Evolutionary conservation across 1,140 invertebrate species (phyloP).

Genomic region (Nasonia longicornis): DNA sequence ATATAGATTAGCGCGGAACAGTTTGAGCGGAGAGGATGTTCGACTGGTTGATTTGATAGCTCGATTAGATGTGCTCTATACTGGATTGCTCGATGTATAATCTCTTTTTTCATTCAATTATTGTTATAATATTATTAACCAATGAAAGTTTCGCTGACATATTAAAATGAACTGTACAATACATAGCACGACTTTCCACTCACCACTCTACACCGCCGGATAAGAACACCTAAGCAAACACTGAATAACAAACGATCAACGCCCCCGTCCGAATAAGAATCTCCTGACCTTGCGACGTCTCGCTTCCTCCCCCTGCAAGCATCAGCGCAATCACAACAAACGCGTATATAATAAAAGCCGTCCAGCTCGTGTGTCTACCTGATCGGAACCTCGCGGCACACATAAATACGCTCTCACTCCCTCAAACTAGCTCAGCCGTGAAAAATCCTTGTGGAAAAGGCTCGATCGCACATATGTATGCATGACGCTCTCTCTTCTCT

Average conservation of each 20-base stretch:
- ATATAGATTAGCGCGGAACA: neutral
- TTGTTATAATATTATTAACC: too few relatives aligned
- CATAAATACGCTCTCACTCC: neutral
- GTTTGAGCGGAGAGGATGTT: neutral
- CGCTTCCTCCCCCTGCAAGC: too few relatives aligned
- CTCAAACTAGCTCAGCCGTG: constrained; percentile 20
- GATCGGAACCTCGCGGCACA: neutral
- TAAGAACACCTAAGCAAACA: too few relatives aligned
- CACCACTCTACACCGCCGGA: too few relatives aligned
- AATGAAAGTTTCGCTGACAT: too few relatives aligned
- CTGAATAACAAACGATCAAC: too few relatives aligned
- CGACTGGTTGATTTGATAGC: neutral
- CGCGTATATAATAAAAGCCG: neutral
- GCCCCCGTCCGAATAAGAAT: neutral
- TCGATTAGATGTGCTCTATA: too few relatives aligned
- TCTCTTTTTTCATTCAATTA: too few relatives aligned
- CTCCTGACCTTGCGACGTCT: neutral
- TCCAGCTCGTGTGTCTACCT: neutral
- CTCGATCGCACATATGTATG: constrained; percentile 3
- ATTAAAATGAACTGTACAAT: too few relatives aligned
- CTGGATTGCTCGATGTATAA: too few relatives aligned
- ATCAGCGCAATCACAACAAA: neutral
- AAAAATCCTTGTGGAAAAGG: constrained; percentile 30
- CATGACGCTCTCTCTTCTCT: neutral
- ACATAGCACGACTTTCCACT: too few relatives aligned